Evolutionary conservation across 1,140 invertebrate genomes (phyloP).

Genomic region (Periplaneta americana): DNA sequence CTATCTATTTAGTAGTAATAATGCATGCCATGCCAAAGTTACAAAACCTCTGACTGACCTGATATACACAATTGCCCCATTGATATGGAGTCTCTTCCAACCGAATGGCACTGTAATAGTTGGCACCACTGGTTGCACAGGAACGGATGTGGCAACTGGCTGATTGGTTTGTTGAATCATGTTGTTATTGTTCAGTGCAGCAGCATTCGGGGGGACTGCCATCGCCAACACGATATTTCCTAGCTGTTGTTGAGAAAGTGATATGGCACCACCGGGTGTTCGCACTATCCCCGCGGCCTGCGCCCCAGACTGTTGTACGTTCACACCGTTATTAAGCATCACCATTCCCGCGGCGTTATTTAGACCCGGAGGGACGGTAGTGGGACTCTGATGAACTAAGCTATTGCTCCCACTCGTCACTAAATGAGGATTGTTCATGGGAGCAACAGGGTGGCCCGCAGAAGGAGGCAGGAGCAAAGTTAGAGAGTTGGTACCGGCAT

Average conservation of each 20-base stretch:
- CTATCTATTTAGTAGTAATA: no score
- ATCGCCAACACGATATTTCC: slow-evolving; percentile 35
- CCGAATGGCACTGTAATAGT: slow-evolving; percentile 44
- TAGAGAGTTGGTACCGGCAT: slow-evolving; percentile 9
- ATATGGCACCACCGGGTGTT: slow-evolving; percentile 7
- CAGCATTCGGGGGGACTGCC: slow-evolving; percentile 27
- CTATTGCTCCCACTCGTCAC: background rate
- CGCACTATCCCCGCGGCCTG: slow-evolving; percentile 8
- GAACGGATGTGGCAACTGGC: slow-evolving; percentile 23
- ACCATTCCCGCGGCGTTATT: background rate
- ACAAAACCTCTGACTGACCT: slow-evolving; percentile 48
- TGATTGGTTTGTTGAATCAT: background rate
- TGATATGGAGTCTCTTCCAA: slow-evolving; percentile 46
- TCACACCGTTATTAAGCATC: slow-evolving; percentile 8
- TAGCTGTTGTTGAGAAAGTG: slow-evolving; percentile 19
- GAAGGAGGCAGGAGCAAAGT: background rate
- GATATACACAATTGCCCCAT: slow-evolving; percentile 48
- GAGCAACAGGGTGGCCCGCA: background rate
- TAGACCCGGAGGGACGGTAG: background rate
- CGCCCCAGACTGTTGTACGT: background rate
- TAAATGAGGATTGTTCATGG: background rate
- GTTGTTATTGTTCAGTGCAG: slow-evolving; percentile 26
- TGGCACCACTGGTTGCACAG: slow-evolving; percentile 26
- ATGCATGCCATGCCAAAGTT: background rate
- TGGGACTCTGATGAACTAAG: background rate